Percentiles rank a stretch among this genome's conserved stretches.
These are phyloP conservation scores for Harpalus rufipes DNA, from an alignment of 2,888 invertebrate genomes.

Conservation along the genomic window DNA sequence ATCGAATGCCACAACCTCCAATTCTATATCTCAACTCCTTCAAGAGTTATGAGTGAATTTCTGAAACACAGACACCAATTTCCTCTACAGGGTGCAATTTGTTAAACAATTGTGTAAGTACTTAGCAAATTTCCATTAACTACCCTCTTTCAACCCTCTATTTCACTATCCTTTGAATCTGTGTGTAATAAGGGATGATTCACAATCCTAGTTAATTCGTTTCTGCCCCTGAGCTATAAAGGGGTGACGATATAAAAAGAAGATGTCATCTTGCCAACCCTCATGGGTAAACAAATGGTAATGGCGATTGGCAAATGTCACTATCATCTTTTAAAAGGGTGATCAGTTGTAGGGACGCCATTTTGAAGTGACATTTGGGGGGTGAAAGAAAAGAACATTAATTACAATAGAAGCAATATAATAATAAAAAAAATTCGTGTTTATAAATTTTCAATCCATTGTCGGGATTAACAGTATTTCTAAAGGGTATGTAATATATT, in stretches of 20 bases:
- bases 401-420: neutral
- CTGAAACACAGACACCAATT: neutral
- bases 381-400: neutral
- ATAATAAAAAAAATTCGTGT: neutral
- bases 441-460: too few relatives aligned
- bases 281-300: constrained; percentile 4
- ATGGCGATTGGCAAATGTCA: constrained; percentile 23
- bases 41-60: neutral
- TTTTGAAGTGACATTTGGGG: neutral
- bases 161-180: neutral
- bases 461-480: too few relatives aligned
- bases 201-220: constrained; percentile 16
- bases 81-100: neutral
- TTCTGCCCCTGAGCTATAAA: constrained; percentile 13
- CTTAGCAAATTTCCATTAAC: constrained; percentile 2
- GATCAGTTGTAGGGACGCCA: neutral
- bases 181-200: constrained; percentile 10
- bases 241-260: neutral
- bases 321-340: constrained; percentile 1
- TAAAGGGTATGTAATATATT: too few relatives aligned
- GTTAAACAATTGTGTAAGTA: neutral
- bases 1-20: neutral
- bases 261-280: constrained; percentile 14
- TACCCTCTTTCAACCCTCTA: neutral
- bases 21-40: neutral